Base-by-base conservation (phyloP, 1,140 invertebrate species). In the Bombus superbus region DNA sequence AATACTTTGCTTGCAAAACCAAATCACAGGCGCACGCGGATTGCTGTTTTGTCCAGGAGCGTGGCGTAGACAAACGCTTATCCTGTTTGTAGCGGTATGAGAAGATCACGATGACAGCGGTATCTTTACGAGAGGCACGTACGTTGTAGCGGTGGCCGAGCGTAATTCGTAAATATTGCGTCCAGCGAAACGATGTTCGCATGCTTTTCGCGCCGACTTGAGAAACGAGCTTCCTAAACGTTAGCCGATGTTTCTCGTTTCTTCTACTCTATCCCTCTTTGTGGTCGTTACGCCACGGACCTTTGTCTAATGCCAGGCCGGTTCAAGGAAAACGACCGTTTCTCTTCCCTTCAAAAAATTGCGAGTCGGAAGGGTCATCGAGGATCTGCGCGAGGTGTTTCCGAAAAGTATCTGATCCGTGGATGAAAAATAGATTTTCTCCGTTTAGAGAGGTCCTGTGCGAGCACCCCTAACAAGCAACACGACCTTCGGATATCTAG, bases 221-320 rank as follows among this genome's bases (percentile, higher is more conserved):
- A 90, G 88, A 89, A 90, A 90, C 77, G 89, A 87, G 89, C 78
- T 89, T 57, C 85, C 85, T 90, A 90, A 90, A 85, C 75, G 82
- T 57, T 66, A 77, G 35, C 68, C 83, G 32, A 72, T 59, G 69
- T 69, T 77, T 75, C 68, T 69, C 74, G 44, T 69, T 87, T 59
- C 53, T 28, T 28, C 35, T 47, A 35, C 9, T 13, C 11, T n/a
- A 62, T 5, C 28, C 28, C 28, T 13, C 28, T 62, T 62, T 5
- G 59, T n/a, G 28, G 28, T n/a, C 59, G 28, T 62, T 62, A 62
- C 59, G 28, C 59, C 28, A 53, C 5, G 22, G 6, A 53, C 47
- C 47, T 53, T 53, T 18, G 18, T 53, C 47, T 53, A 53, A 53
- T 22, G 47, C 47, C 47, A 53, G 47, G 47, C 5, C 18, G 18